These are phyloP conservation scores for Trachythela sp. DNA, from an alignment of 64 coral and sea anemone species.

Conservation along the genomic window DNA sequence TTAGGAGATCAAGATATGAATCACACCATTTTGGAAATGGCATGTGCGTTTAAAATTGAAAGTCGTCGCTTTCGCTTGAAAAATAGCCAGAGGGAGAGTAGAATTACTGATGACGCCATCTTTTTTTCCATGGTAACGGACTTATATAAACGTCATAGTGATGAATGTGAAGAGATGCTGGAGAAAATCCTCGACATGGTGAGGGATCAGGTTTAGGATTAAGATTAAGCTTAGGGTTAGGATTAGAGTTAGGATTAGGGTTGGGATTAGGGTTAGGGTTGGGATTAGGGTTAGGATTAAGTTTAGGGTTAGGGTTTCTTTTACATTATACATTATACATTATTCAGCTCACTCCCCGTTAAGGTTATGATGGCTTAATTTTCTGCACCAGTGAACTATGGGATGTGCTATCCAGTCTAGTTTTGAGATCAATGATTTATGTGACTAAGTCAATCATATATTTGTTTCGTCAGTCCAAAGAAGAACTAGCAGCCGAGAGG, in stretches of 20 bases:
- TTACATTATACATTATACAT: too few species aligned
- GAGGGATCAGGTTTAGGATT: not conserved
- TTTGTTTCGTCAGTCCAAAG: slow-evolving; percentile 45
- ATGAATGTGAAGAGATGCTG: slow-evolving; percentile 70
- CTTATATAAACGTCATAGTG: slow-evolving; percentile 69
- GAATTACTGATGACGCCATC: slow-evolving; percentile 52
- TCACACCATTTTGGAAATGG: slow-evolving; percentile 86
- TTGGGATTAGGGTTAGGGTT: too few species aligned
- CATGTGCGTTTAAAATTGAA: slow-evolving; percentile 70
- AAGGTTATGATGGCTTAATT: too few species aligned
- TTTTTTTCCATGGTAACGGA: slow-evolving; percentile 71
- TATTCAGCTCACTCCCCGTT: too few species aligned
- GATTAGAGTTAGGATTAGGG: not conserved
- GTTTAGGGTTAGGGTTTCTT: too few species aligned
- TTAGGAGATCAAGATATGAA: slow-evolving; percentile 81
- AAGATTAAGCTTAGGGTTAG: not conserved
- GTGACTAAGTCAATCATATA: not conserved
- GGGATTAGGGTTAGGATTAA: too few species aligned
- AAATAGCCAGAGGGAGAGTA: slow-evolving; percentile 41
- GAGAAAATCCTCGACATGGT: slow-evolving; percentile 82
- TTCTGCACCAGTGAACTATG: too few species aligned
- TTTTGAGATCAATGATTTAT: not conserved
- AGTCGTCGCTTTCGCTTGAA: slow-evolving; percentile 49
- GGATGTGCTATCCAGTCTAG: too few species aligned
- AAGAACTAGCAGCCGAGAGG: slow-evolving; percentile 44